These are phyloP conservation scores for Dufourea novaeangliae DNA, from an alignment of 1,140 invertebrate genomes.

Conservation along the genomic window DNA sequence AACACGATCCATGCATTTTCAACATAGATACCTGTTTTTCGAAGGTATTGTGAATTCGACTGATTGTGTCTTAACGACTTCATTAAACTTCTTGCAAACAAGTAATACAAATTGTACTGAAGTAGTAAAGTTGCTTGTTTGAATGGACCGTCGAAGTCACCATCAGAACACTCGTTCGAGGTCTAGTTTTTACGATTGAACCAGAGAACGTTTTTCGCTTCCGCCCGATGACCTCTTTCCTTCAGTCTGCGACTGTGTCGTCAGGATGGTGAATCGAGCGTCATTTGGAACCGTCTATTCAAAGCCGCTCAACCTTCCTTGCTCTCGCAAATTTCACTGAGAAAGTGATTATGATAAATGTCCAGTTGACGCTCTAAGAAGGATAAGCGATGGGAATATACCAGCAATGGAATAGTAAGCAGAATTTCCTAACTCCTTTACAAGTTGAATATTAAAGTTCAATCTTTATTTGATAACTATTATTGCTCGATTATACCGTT, in stretches of 20 bases:
- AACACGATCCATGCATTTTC: neutral
- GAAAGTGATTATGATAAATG: conserved; percentile 40
- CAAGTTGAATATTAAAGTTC: too few species aligned
- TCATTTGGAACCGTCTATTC: conserved; percentile 52
- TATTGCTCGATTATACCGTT: neutral
- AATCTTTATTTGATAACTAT: neutral
- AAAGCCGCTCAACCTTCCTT: conserved; percentile 41
- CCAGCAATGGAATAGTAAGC: neutral
- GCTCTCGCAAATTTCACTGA: conserved; percentile 26
- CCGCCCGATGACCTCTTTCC: conserved; percentile 21
- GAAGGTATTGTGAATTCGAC: neutral
- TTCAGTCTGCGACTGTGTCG: conserved; percentile 1
- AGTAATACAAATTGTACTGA: neutral
- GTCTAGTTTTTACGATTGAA: conserved; percentile 57
- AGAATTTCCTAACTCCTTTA: neutral
- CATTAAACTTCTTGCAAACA: neutral
- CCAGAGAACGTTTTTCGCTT: conserved; percentile 59
- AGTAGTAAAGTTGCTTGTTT: too few species aligned
- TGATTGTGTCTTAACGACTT: neutral
- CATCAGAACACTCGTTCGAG: conserved; percentile 3
- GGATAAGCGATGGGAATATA: neutral
- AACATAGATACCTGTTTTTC: neutral
- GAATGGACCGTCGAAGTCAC: conserved; percentile 8
- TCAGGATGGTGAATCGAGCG: conserved; percentile 40
- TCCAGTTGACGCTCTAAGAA: conserved; percentile 11